Base-by-base conservation (phyloP, 2,797 vertebrate genomes). In the Merluccius polli region DNA sequence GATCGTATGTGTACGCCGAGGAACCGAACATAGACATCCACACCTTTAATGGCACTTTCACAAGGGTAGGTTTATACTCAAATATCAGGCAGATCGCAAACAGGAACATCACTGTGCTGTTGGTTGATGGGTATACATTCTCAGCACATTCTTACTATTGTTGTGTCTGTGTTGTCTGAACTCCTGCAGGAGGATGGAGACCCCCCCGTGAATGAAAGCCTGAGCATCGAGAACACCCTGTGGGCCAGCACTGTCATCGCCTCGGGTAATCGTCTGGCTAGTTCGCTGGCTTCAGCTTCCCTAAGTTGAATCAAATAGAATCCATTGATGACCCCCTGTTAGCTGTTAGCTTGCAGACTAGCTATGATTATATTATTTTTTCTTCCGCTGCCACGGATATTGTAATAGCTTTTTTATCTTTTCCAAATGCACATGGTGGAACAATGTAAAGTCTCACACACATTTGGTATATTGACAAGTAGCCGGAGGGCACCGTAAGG, bases 181-280 rank as follows among this genome's bases (percentile, higher is more conserved):
- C 44, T 48, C 0, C 82, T 90, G 15, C 84, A 99, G 98, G 98
- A 99, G 77, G 97, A 99, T 75, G 97, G 96, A 24, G 98, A 99
- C 87, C 97, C 97, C 74, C 93, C 97, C 0, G 93, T 98, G 52
- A 99, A 97, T 1, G 98, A 99, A 88, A 99, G 98, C 41, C 90
- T 99, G 85, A 98, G 98, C 87, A 98, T 99, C 12, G 98, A 99
- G 89, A 99, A 99, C 91, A 97, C 98, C 0, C 93, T 99, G 15
- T 99, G 98, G 98, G 98, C 98, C 30, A 98, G 98, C 94, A 99
- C 96, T 0, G 97, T 99, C 73, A 93, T 98, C 8, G 98, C 98
- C n/a, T 99, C 98, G 79, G 98, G 98, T 99, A 93, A 93, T 78
- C 82, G 72, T 79, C 70, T 74, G 70, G 72, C 59, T 67, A 21